Evolutionary conservation across 1,140 invertebrate genomes (phyloP).

Genomic region (Lysiphlebus fabarum): DNA sequence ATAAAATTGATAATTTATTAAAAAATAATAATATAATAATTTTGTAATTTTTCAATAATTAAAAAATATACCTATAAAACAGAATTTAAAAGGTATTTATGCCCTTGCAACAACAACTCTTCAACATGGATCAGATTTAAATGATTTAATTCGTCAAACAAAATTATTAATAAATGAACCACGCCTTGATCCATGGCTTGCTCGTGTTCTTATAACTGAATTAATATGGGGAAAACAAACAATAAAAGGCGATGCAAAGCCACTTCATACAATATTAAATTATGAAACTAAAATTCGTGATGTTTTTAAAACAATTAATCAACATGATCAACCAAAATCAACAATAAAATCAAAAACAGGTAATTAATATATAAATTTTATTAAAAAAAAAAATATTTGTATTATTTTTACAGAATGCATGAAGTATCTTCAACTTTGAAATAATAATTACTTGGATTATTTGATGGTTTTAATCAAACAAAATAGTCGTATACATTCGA

Average conservation of each 20-base stretch:
- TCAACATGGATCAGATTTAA: slow-evolving; percentile 63
- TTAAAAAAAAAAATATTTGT: slow-evolving; percentile 33
- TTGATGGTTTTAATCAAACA: slow-evolving; percentile 50
- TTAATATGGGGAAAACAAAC: slow-evolving; percentile 74
- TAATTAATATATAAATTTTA: slow-evolving; percentile 38
- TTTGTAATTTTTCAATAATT: slow-evolving; percentile 7
- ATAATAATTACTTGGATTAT: slow-evolving; percentile 6
- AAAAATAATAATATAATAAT: slow-evolving; percentile 5
- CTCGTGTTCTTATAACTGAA: slow-evolving; percentile 75
- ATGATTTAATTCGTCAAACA: slow-evolving; percentile 62
- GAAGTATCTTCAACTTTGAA: slow-evolving; percentile 4
- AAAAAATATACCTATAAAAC: background rate
- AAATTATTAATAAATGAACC: slow-evolving; percentile 66
- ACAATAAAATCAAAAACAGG: slow-evolving; percentile 35
- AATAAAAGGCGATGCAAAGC: slow-evolving; percentile 67
- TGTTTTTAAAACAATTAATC: slow-evolving; percentile 36
- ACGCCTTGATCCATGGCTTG: slow-evolving; percentile 67
- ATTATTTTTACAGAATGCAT: slow-evolving; percentile 45
- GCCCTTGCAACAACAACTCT: slow-evolving; percentile 72
- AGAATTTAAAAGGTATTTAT: slow-evolving; percentile 52
- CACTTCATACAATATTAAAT: slow-evolving; percentile 63
- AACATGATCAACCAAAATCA: slow-evolving; percentile 20
- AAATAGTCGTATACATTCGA: slow-evolving; percentile 48
- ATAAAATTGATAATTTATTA: slow-evolving; percentile 30
- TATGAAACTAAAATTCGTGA: slow-evolving; percentile 62